Conservation (phyloP, 1,140 invertebrate genomes). For the Drosophila lowei region DNA sequence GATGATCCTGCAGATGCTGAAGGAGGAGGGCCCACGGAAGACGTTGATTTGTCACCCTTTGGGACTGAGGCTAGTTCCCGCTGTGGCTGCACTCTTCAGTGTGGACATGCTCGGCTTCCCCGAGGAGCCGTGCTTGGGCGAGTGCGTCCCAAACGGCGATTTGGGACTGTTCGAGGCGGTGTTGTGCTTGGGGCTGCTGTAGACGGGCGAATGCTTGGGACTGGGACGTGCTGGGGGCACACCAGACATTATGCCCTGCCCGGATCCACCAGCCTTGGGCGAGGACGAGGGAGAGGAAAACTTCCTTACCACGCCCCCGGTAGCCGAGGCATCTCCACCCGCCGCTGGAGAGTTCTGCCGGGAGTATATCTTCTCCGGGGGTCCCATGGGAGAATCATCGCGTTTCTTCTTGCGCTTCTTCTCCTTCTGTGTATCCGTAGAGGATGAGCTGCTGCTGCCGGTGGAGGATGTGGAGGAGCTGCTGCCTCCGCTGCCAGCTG, state of each 20-base stretch:
- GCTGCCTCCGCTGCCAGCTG: slow-evolving; percentile 18
- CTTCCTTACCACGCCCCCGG: slow-evolving; percentile 63
- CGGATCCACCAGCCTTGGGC: slow-evolving; percentile 84
- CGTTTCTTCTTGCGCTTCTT: slow-evolving; percentile 92
- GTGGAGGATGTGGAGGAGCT: slow-evolving; percentile 34
- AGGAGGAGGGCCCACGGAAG: slow-evolving; percentile 31
- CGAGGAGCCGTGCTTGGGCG: slow-evolving; percentile 89
- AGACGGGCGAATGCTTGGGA: slow-evolving; percentile 90
- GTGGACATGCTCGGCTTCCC: slow-evolving; percentile 95
- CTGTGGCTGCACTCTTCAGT: slow-evolving; percentile 89
- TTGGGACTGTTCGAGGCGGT: slow-evolving; percentile 85
- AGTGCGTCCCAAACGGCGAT: slow-evolving; percentile 86
- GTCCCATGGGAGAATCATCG: slow-evolving; percentile 91
- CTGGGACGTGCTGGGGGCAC: slow-evolving; percentile 87
- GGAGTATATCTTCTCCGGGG: slow-evolving; percentile 89
- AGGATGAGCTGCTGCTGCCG: slow-evolving; percentile 77
- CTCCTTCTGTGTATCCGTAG: slow-evolving; percentile 86
- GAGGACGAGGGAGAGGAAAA: slow-evolving; percentile 84
- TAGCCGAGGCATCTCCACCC: slow-evolving; percentile 71
- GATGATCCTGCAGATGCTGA: slow-evolving; percentile 9
- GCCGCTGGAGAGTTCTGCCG: slow-evolving; percentile 76
- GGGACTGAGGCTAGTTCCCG: slow-evolving; percentile 81
- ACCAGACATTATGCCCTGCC: slow-evolving; percentile 44
- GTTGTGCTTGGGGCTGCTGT: slow-evolving; percentile 89
- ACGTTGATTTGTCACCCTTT: slow-evolving; percentile 78